phyloP scores from a whole-genome alignment of 2,888 invertebrate genomes.

The Eutolmus rufibarbis region DNA sequence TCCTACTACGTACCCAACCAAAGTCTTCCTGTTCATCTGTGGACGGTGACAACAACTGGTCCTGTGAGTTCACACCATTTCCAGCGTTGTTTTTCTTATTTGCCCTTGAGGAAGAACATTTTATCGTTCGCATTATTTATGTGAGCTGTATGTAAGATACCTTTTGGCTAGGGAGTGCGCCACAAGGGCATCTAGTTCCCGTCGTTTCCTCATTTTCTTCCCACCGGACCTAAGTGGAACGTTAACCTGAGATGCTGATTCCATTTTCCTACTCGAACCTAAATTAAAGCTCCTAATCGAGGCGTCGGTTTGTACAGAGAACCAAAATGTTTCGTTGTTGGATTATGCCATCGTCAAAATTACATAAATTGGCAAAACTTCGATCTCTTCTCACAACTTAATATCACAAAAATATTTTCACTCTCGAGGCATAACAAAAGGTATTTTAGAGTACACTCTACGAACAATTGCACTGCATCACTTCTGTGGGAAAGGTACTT shows the following conservation, averaged over 20 bases:
- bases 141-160: slow-evolving; percentile 49
- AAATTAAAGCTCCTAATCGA: slow-evolving; percentile 18
- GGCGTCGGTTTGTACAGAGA: slow-evolving; percentile 29
- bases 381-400: not conserved
- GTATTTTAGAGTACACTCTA: slow-evolving; percentile 18
- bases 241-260: slow-evolving; percentile 71
- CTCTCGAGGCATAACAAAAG: slow-evolving; percentile 28
- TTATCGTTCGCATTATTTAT: not conserved
- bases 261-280: slow-evolving; percentile 58
- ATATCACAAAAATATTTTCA: slow-evolving; percentile 39
- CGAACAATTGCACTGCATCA: slow-evolving; percentile 23
- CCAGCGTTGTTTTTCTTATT: slow-evolving; percentile 46
- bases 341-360: slow-evolving; percentile 12
- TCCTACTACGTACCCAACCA: slow-evolving; percentile 55
- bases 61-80: slow-evolving; percentile 65
- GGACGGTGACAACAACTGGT: slow-evolving; percentile 71
- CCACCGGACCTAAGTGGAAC: slow-evolving; percentile 67
- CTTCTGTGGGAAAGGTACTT: slow-evolving; percentile 27
- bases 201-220: slow-evolving; percentile 80
- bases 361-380: slow-evolving; percentile 1
- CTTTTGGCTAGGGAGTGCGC: slow-evolving; percentile 63
- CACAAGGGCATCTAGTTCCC: slow-evolving; percentile 77
- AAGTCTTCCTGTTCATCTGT: slow-evolving; percentile 69
- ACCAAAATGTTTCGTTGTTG: slow-evolving; percentile 20
- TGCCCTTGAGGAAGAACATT: slow-evolving; percentile 39